These are phyloP conservation scores for Choloepus hoffmanni DNA, from an alignment of 2,113 vertebrate species.

Conservation along the genomic window DNA sequence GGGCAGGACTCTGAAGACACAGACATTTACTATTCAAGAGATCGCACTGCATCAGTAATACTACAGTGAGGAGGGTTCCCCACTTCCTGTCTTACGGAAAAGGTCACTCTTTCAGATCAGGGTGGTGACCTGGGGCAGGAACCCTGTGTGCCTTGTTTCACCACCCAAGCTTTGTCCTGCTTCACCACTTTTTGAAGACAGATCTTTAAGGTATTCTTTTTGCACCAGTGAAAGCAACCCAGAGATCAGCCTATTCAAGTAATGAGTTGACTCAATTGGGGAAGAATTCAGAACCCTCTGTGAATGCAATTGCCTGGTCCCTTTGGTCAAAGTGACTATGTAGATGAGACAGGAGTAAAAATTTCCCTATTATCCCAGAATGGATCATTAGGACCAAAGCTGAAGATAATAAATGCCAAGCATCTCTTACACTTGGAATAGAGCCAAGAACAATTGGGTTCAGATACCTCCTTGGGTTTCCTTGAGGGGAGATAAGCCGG, in stretches of 20 bases:
- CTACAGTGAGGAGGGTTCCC: accelerated
- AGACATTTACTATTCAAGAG: neutral
- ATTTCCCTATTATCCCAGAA: neutral
- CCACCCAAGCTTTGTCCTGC: neutral
- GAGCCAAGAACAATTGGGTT: neutral
- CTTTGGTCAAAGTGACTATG: neutral
- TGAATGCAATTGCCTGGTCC: neutral
- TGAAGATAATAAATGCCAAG: neutral
- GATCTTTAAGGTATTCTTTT: neutral
- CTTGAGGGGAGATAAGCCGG: neutral
- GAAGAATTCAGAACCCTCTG: neutral
- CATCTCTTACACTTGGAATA: neutral
- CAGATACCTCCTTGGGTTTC: neutral
- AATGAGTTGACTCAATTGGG: neutral
- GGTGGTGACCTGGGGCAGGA: neutral
- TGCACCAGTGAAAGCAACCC: neutral
- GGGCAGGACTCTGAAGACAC: neutral
- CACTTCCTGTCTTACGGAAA: neutral
- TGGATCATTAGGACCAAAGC: neutral
- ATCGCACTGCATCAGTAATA: neutral
- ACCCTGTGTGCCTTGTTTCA: neutral
- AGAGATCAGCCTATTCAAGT: neutral
- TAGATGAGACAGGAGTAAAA: neutral
- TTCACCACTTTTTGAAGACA: neutral
- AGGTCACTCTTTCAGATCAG: neutral